These are phyloP conservation scores for Phrixothrix hirtus DNA, from an alignment of 2,888 invertebrate genomes.

Conservation along the genomic window DNA sequence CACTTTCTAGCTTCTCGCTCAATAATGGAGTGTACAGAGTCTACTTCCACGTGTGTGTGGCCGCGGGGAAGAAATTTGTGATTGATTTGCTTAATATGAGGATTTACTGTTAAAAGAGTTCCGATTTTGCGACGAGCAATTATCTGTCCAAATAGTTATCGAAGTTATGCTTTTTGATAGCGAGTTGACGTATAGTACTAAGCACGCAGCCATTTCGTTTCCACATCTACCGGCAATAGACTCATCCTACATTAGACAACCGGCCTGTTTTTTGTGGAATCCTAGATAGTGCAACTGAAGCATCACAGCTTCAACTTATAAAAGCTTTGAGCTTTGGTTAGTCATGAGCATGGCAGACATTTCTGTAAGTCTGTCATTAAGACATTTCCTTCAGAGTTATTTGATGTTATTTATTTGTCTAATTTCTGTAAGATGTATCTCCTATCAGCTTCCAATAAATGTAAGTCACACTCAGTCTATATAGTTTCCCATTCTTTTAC, in stretches of 20 bases:
- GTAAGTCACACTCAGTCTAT: conserved; percentile 2
- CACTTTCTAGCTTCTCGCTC: not conserved
- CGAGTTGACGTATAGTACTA: conserved; percentile 1
- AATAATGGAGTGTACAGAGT: conserved; percentile 1
- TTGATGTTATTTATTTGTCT: conserved; percentile 9
- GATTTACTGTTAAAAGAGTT: too few relatives aligned
- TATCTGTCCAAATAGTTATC: not conserved
- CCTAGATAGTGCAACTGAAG: conserved; percentile 7
- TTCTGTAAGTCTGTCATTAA: too few relatives aligned
- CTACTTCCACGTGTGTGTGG: not conserved
- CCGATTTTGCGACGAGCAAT: too few relatives aligned
- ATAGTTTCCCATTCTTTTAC: conserved; percentile 1
- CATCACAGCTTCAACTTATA: too few relatives aligned
- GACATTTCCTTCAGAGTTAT: conserved; percentile 1
- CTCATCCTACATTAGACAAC: conserved; percentile 14
- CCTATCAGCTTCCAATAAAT: conserved; percentile 1
- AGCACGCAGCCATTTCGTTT: conserved; percentile 16
- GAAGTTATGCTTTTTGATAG: conserved; percentile 1
- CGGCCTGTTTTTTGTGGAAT: conserved; percentile 5
- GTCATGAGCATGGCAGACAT: conserved; percentile 8
- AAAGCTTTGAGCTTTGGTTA: conserved; percentile 17
- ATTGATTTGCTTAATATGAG: too few relatives aligned
- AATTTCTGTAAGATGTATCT: conserved; percentile 1
- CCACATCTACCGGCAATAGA: conserved; percentile 7
- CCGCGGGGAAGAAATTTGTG: too few relatives aligned